phyloP scores from a whole-genome alignment of 1,140 invertebrate genomes.

The Cydia fagiglandana region DNA sequence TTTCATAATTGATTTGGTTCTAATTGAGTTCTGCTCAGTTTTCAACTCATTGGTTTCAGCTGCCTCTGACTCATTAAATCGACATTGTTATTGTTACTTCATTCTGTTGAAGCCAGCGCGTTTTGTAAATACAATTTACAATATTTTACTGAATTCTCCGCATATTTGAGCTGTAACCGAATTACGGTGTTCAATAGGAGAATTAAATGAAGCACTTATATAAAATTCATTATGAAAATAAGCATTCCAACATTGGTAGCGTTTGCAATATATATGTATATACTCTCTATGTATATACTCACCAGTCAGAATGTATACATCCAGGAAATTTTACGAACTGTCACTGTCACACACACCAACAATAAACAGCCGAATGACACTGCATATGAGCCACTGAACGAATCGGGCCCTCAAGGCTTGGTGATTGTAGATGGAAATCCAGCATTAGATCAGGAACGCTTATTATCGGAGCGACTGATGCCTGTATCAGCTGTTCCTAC shows the following conservation, averaged over 20 bases:
- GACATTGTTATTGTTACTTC: neutral
- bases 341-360: no score
- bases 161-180: neutral
- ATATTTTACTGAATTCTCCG: neutral
- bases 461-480: no score
- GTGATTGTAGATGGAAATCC: no score
- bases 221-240: neutral
- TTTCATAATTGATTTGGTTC: slow-evolving; percentile 7
- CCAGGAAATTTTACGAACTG: no score
- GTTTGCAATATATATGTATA: no score
- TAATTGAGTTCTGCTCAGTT: neutral
- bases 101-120: neutral
- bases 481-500: no score
- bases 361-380: no score
- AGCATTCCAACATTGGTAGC: neutral
- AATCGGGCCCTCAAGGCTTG: no score
- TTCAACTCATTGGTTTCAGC: neutral
- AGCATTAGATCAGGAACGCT: no score
- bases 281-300: no score
- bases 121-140: neutral
- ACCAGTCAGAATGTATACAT: no score
- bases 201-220: neutral
- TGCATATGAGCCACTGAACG: no score
- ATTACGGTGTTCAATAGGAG: neutral
- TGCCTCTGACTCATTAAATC: neutral